phyloP scores from a whole-genome alignment of 2,113 vertebrate genomes.

The Pseudopodoces humilis region DNA sequence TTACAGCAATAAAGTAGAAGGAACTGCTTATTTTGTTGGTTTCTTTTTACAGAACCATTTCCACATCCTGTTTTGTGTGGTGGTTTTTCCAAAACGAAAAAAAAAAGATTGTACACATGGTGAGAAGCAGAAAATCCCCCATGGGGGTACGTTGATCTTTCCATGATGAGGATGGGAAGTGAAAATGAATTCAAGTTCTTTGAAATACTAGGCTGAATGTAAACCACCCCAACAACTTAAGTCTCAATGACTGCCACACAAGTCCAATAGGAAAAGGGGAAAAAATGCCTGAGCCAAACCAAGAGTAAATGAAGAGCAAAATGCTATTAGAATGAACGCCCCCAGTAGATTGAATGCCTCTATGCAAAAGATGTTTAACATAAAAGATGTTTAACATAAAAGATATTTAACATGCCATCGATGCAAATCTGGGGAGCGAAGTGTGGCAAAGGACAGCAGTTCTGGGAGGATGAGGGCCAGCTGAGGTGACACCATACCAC shows the following conservation, averaged over 20 bases:
- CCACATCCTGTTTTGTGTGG: constrained; percentile 44
- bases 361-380: neutral
- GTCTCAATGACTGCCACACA: neutral
- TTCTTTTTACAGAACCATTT: constrained; percentile 17
- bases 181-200: constrained; percentile 25
- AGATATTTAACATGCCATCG: neutral
- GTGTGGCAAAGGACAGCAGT: neutral
- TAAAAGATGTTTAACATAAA: neutral
- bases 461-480: neutral
- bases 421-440: neutral
- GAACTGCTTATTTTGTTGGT: constrained; percentile 48
- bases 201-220: neutral
- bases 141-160: neutral
- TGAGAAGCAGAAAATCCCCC: constrained; percentile 12
- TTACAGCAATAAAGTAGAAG: constrained; percentile 26
- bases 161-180: neutral
- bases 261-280: neutral
- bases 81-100: constrained; percentile 9
- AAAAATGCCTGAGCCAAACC: neutral
- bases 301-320: neutral
- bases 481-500: neutral
- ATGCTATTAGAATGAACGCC: neutral
- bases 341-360: neutral
- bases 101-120: neutral
- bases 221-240: neutral